Base-by-base conservation (phyloP, 2,797 vertebrate species). In the Lutjanus argentimaculatus region DNA sequence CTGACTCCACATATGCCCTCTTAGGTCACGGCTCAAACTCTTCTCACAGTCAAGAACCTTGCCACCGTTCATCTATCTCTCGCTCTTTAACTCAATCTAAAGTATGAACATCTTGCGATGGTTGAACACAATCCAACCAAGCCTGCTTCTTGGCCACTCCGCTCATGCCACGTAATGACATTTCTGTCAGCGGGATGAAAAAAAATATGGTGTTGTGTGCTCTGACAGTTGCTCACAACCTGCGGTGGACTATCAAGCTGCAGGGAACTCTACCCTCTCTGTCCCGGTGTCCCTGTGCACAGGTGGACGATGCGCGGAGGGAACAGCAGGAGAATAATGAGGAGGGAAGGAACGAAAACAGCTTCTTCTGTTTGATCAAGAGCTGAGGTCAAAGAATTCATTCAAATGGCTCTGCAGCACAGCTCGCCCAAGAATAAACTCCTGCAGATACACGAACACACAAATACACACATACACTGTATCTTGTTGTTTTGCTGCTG, bases 211-310 rank as follows among this genome's bases (percentile, higher is more conserved):
- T 73, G 76, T 22, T 19, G 30, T 30, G 51, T 77, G n/a, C 66
- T 57, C 69, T 49, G 61, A 56, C 45, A 84, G 77, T 68, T 64
- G 79, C 71, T 81, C 70, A 69, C 56, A 75, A 52, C 21, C 65
- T 62, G 58, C 82, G 72, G 83, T 85, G 80, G 75, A 73, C 84
- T 90, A 85, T 88, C 80, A 83, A 76, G 67, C 73, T 73, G 82
- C 74, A 21, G 57, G 51, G 63, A 67, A 77, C 12, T 81, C 36
- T 86, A 67, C 79, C 72, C 83, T 81, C 72, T 77, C 6, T 59
- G 73, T 72, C 69, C 59, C 55, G 4, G 52, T 30, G 85, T 88
- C 76, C 64, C 74, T 16, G 53, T 6, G 17, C 56, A 68, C 67
- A 65, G 53, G 13, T 21, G 15, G 45, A 81, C 77, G 70, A 81